Base-by-base conservation (phyloP, 2,113 vertebrate genomes). In the Potamarius usumacintae region DNA sequence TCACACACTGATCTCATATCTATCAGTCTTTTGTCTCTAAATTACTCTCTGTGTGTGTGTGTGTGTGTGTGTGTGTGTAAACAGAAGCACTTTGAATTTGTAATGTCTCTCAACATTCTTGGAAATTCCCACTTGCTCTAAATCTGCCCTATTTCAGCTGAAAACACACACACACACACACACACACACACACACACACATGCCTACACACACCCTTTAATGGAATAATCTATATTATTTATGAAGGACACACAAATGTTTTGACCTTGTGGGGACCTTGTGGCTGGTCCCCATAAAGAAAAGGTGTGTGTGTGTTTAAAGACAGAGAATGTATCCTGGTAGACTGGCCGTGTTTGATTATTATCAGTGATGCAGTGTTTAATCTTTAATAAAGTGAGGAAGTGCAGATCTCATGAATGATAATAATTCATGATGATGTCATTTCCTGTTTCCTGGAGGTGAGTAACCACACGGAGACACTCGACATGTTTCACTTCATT, bases 141-240 rank as follows among this genome's bases (percentile, higher is more conserved):
- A 65, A 53, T 79, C 62, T 80, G 53, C 5, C 62, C 30, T 60
- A 50, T 81, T 65, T 71, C 69, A 69, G 62, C 30, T 63, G 22
- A 72, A 65, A 22, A 78, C 34, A 85, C 72, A 63, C 84, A 63
- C 72, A 52, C 57, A 78, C 72, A 85, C 58, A 79, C 84, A 77
- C 72, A 48, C 83, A 74, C 34, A 34, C 34, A 34, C 34, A 34
- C 34, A 34, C 34, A 34, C 34, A 34, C 34, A 30, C 30, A 30
- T 14, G 30, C 42, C 63, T 53, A 53, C 8, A 77, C 34, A 30
- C 58, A 18, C 25, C 2, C 74, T 67, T 11, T 55, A 34, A 53
- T 55, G n/a, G 17, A 67, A 30, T 20, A 62, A 50, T 85, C 17
- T 27, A 12, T n/a, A 65, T 67, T 67, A 62, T 83, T 83, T 67